Percentiles rank a stretch among this genome's conserved stretches.
phyloP scores from a whole-genome alignment of 2,113 vertebrate genomes.

The Mystacornis crossleyi region DNA sequence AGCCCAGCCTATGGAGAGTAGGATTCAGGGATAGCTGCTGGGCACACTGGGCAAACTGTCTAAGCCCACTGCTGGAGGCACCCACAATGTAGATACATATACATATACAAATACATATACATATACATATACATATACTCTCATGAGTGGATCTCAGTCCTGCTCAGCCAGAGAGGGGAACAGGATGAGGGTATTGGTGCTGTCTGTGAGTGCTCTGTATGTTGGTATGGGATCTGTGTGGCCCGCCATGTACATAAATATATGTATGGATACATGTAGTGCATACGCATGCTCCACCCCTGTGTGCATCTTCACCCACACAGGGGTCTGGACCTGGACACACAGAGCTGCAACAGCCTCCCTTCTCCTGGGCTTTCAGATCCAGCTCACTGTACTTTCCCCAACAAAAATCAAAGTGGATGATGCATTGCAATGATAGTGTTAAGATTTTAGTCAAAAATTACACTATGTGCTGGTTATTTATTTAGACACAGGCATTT shows the following conservation, averaged over 20 bases:
- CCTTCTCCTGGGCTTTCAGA: neutral
- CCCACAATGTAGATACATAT: neutral
- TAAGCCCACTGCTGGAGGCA: neutral
- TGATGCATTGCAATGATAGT: neutral
- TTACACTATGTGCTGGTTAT: neutral
- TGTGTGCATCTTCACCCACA: neutral
- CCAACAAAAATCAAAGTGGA: neutral
- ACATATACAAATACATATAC: too few species aligned
- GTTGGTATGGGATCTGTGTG: rapidly evolving
- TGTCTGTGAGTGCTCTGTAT: neutral
- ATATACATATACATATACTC: neutral
- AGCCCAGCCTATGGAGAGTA: neutral
- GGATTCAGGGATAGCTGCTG: neutral
- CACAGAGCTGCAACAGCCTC: rapidly evolving
- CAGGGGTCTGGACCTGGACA: neutral
- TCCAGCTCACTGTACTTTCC: neutral
- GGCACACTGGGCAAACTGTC: neutral
- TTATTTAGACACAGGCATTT: neutral
- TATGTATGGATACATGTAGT: neutral
- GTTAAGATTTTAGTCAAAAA: neutral
- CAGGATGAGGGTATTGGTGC: neutral
- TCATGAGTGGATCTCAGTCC: neutral
- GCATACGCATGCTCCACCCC: neutral
- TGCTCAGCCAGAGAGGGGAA: neutral
- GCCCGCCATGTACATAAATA: neutral